Evolutionary conservation across 1,140 invertebrate genomes (phyloP).

Genomic region (Penaeus indicus): DNA sequence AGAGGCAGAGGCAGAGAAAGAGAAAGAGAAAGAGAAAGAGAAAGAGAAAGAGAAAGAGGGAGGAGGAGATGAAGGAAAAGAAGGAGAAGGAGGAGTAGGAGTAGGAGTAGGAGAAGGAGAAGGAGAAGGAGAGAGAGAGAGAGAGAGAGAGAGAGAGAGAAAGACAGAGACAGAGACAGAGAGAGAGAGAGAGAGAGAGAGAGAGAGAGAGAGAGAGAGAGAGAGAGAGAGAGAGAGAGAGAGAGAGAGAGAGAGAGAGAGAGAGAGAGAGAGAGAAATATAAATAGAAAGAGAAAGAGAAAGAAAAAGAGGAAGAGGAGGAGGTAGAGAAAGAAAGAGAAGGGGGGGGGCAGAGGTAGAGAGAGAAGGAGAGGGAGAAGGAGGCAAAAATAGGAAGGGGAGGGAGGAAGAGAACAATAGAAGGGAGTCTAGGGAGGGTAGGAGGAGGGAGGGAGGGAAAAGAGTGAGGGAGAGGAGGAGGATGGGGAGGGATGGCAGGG

Average conservation of each 20-base stretch:
- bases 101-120: background rate
- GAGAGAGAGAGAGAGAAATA: background rate
- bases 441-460: too few relatives aligned
- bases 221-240: slow-evolving; percentile 21
- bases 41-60: slow-evolving; percentile 17
- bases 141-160: background rate
- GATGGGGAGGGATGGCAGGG: background rate
- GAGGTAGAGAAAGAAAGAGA: slow-evolving; percentile 41
- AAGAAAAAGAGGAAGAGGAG: slow-evolving; percentile 41
- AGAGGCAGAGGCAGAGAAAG: background rate
- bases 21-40: background rate
- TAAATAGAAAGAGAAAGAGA: background rate
- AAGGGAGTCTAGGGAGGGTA: too few relatives aligned
- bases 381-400: too few relatives aligned
- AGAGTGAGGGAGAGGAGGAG: background rate
- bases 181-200: slow-evolving; percentile 11
- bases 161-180: background rate
- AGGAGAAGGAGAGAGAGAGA: background rate
- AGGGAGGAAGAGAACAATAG: too few relatives aligned
- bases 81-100: background rate
- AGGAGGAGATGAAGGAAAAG: background rate
- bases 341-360: background rate
- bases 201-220: slow-evolving; percentile 41
- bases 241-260: background rate
- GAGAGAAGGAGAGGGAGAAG: background rate